These are phyloP conservation scores for Drosophila algonquin DNA, from an alignment of 2,888 invertebrate genomes.

Conservation along the genomic window DNA sequence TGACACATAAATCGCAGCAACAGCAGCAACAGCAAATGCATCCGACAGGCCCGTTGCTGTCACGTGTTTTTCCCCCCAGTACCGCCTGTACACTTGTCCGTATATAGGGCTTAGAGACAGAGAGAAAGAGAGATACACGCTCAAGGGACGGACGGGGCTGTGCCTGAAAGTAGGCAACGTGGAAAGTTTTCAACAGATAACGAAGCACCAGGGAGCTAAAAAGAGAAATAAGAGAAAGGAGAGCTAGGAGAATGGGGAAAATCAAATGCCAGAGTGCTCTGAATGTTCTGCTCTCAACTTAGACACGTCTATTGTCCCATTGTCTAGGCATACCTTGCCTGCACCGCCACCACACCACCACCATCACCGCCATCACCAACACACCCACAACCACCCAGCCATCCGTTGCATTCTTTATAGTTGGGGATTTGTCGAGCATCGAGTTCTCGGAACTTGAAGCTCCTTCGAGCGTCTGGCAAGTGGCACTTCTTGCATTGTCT, in stretches of 20 bases:
- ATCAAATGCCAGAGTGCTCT: constrained; percentile 53
- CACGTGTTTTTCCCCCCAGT: constrained; percentile 32
- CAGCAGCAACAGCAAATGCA: constrained; percentile 38
- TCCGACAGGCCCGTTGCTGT: constrained; percentile 45
- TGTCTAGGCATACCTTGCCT: constrained; percentile 43
- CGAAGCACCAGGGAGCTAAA: constrained; percentile 26
- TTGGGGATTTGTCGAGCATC: constrained; percentile 64
- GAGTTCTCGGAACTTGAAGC: constrained; percentile 22
- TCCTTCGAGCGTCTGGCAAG: constrained; percentile 32
- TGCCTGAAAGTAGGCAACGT: constrained; percentile 60
- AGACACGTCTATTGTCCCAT: constrained; percentile 60
- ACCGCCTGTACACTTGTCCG: background rate
- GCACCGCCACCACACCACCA: background rate
- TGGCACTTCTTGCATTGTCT: constrained; percentile 47
- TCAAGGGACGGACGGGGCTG: constrained; percentile 22
- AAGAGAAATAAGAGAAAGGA: constrained; percentile 26
- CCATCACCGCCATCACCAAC: background rate
- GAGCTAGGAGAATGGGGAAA: constrained; percentile 40
- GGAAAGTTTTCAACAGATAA: constrained; percentile 40
- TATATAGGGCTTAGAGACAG: constrained; percentile 32
- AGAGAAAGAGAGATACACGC: constrained; percentile 4
- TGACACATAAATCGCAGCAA: constrained; percentile 82
- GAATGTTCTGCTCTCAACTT: constrained; percentile 58
- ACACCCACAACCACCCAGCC: background rate
- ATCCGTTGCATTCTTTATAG: constrained; percentile 35